Evolutionary conservation across 1,140 invertebrate genomes (phyloP), one percentile per base, ranked within the genome.

Genomic region (Drosophila nigromelanica): DNA sequence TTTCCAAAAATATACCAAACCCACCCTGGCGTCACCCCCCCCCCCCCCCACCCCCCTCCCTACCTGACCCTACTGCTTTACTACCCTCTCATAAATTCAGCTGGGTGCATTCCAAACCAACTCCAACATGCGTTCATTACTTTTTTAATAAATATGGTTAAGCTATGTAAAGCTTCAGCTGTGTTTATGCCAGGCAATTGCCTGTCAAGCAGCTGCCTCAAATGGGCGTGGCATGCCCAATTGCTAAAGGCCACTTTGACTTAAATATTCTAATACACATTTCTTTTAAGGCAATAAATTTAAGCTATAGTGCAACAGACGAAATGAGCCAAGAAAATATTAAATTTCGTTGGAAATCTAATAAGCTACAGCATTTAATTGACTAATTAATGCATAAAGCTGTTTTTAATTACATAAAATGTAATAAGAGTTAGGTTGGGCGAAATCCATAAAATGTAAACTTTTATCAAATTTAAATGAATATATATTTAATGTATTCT

Each of bases 111-210:
- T 30, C 30, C 18, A 39, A 10, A 3, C 27, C 18, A 14, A 43
- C 5, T 15, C 24, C 43, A 40, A 48, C 61, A 56, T 48, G 69
- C 47, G 67, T 60, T 67, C 48, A 73, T 68, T 73, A 66, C 67
- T 67, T 67, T 51, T 67, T 67, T 67, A 73, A 73, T 67, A 54
- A 73, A 73, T 55, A 59, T 60, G 67, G 30, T 67, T 73, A 59
- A 67, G 67, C 67, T 60, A 67, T 67, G 63, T 67, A 50, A 58
- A 64, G 51, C 51, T 58, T 21, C 35, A 6, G 21, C 37, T 42
- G 58, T 40, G 18, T n/a, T 30, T 18, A 33, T 68, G 64, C 30
- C 64, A 43, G n/a, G 39, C 59, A 55, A 47, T 21, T 48, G 39
- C 21, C 51, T 18, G 37, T 21, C 39, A 24, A 27, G 12, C 47